Evolutionary conservation across 2,113 vertebrate species (phyloP), one percentile per base, ranked within the genome.

Genomic region (Saiga tatarica): DNA sequence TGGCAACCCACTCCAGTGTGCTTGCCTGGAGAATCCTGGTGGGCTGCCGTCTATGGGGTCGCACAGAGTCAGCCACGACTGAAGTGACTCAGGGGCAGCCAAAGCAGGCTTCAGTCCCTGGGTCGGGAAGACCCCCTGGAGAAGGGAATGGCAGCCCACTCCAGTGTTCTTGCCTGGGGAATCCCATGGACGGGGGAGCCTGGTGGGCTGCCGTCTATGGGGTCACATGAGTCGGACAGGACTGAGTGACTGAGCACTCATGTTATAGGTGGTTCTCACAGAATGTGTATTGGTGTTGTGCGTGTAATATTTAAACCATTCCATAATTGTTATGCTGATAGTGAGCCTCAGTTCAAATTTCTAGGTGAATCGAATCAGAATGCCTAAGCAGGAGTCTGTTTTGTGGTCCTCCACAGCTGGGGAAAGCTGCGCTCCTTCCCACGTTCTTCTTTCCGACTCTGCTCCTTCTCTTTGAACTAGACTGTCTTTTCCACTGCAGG

Each of bases 141-240:
- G 71, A 74, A 25, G 21, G 36, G 6, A 74, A 74, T 74, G 71
- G 25, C 21, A 74, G 25, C 23, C 71, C 36, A 14, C 21, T 14
- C 71, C 36, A 76, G 36, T 42, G 13, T 76, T 42, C 23, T 14
- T 76, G 36, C 71, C 36, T 76, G 71, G 71, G 3, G 71, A 76
- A 76, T 76, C 36, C 71, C 71, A 23, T 4, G 23, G 36, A 26
- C 71, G 7, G 71, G 7, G 71, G 71, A 42, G 39, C 12, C 39
- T 42, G 39, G 39, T 26, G 71, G 71, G 39, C 71, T 42, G 4
- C 71, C 14, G 71, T 26, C 0, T 0, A 2, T 76, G 71, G 39
- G 71, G 71, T 26, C 0, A 0, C 39, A 42, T 26, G 39, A 76
- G 39, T 76, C 12, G 1, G 39, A 76, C 71, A 42, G 3, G 1